Evolutionary conservation across 2,888 invertebrate species (phyloP).

Genomic region (Panzeria rudis): DNA sequence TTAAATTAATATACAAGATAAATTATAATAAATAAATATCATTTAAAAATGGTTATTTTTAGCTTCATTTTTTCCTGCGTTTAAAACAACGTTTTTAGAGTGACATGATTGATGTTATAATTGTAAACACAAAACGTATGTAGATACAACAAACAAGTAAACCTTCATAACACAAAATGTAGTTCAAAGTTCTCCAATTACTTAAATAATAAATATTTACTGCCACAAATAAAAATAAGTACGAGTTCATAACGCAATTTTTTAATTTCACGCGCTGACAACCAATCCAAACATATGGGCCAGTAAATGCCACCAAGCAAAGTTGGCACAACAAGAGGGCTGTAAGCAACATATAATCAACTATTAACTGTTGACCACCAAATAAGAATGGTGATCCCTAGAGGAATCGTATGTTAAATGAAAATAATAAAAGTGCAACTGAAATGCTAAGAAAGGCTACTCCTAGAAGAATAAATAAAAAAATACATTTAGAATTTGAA

Average conservation of each 20-base stretch:
- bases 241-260: slow-evolving; percentile 58
- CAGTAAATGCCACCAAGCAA: slow-evolving; percentile 50
- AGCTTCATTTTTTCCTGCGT: neutral
- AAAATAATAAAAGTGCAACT: slow-evolving; percentile 25
- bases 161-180: slow-evolving; percentile 2
- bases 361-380: slow-evolving; percentile 31
- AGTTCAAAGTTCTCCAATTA: neutral
- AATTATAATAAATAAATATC: too few species aligned
- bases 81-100: too few species aligned
- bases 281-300: slow-evolving; percentile 78
- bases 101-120: slow-evolving; percentile 24
- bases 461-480: slow-evolving; percentile 12
- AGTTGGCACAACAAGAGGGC: slow-evolving; percentile 45
- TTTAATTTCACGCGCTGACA: slow-evolving; percentile 82
- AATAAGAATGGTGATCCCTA: slow-evolving; percentile 59
- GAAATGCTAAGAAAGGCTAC: slow-evolving; percentile 26
- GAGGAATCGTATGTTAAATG: slow-evolving; percentile 52
- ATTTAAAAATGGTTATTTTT: neutral
- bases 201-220: slow-evolving; percentile 24
- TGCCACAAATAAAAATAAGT: slow-evolving; percentile 30
- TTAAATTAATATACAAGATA: too few species aligned
- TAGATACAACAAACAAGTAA: neutral
- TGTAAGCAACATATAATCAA: neutral
- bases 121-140: neutral
- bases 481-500: slow-evolving; percentile 37